phyloP scores from a whole-genome alignment of 2,888 invertebrate genomes.

The Cephalotes varians region DNA sequence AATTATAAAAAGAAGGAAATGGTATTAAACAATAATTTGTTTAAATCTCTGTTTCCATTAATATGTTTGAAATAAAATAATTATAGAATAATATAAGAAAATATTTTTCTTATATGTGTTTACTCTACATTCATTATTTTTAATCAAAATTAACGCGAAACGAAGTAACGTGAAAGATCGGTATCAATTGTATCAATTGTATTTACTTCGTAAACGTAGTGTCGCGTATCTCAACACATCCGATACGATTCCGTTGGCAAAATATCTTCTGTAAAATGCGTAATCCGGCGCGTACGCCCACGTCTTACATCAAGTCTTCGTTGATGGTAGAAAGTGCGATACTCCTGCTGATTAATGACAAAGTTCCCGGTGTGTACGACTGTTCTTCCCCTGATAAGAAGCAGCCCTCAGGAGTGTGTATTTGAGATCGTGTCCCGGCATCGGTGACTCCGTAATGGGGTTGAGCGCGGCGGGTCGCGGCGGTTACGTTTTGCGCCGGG shows the following conservation, averaged over 20 bases:
- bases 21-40: not conserved
- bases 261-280: conserved; percentile 7
- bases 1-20: not conserved
- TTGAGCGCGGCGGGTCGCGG: conserved; percentile 72
- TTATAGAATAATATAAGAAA: not conserved
- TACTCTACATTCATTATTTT: too few species aligned
- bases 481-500: conserved; percentile 63
- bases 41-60: not conserved
- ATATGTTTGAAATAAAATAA: too few species aligned
- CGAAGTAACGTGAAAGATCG: not conserved
- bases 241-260: not conserved
- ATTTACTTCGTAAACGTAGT: conserved; percentile 9
- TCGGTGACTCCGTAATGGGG: conserved; percentile 83
- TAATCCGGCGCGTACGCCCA: not conserved
- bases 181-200: not conserved
- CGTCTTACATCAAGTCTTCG: conserved; percentile 21
- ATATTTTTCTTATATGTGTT: not conserved
- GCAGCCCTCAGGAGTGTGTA: conserved; percentile 75
- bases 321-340: conserved; percentile 57
- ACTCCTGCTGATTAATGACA: conserved; percentile 77
- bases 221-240: conserved; percentile 24
- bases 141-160: not conserved
- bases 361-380: conserved; percentile 75
- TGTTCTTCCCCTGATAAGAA: conserved; percentile 80
- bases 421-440: conserved; percentile 84